Base-by-base conservation (phyloP, 2,113 vertebrate species). In the Danionella cerebrum region DNA sequence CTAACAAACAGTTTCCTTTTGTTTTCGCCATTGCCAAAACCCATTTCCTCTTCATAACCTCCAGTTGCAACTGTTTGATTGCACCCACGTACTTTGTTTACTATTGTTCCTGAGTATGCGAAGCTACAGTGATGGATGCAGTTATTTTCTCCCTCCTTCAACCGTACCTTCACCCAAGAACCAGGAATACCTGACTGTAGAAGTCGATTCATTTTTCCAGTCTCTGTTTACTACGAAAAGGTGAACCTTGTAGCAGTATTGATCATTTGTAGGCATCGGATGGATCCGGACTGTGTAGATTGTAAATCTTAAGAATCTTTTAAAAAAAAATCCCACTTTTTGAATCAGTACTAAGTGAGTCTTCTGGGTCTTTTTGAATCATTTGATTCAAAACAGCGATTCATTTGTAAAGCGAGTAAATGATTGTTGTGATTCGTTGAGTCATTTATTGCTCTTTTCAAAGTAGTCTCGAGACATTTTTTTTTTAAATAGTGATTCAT, bases 21-120 rank as follows among this genome's bases (percentile, higher is more conserved):
- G 62, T 76, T 75, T 74, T 24, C 55, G 14, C 45, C 4, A 16
- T 33, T 78, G 66, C 59, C 72, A 78, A 67, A 60, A 58, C 51
- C 48, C 52, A 76, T 80, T 74, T 76, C 54, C 53, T 52, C 31
- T 35, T 60, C 45, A 44, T 68, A 67, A 63, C 57, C 71, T 72
- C 42, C 45, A 67, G 74, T 35, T 76, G 48, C 29, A 10, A 48
- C 24, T 21, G 48, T 53, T 69, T 72, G 65, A 65, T 63, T 36
- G 45, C 35, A 58, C 22, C 60, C 50, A 73, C 44, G 31, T 59
- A 21, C 22, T 59, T 60, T 27, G 59, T 18, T 53, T 39, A 27
- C 12, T 65, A 59, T 66, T n/a, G 33, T 39, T 18, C 42, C 42
- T 36, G 41, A 66, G 47, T 39, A 54, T 65, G 12, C n/a, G n/a